Evolutionary conservation across 2,888 invertebrate species (phyloP).

Genomic region (Cryptocheilus praepositus): DNA sequence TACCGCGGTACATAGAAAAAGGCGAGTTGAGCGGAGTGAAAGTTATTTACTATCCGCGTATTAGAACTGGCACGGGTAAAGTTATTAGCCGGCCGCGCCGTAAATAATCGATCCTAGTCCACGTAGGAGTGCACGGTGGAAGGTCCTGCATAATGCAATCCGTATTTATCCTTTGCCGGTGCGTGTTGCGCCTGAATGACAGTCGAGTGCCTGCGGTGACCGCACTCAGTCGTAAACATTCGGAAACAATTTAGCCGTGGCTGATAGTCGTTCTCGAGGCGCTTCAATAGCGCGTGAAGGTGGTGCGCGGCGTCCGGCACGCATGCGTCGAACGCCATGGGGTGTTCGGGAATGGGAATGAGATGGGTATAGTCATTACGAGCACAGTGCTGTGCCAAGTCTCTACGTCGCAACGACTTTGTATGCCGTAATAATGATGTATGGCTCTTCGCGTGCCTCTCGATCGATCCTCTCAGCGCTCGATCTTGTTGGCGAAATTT

Average conservation of each 20-base stretch:
- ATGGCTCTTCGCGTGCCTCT: background rate
- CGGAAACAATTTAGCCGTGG: constrained; percentile 64
- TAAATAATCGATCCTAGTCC: too few species aligned
- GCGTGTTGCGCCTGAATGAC: constrained; percentile 40
- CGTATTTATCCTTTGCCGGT: constrained; percentile 33
- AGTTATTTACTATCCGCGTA: too few species aligned
- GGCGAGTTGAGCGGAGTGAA: too few species aligned
- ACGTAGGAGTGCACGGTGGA: constrained; percentile 7
- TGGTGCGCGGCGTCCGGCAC: constrained; percentile 53
- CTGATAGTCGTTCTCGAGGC: constrained; percentile 51
- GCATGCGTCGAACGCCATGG: constrained; percentile 57
- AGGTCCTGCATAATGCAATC: constrained; percentile 30
- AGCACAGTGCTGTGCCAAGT: constrained; percentile 33
- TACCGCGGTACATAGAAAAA: too few species aligned
- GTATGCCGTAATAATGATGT: constrained; percentile 10
- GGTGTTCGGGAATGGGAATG: constrained; percentile 48
- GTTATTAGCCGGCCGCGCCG: background rate
- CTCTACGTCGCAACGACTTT: background rate
- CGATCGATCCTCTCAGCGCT: background rate
- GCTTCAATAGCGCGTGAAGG: constrained; percentile 61
- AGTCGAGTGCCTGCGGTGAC: constrained; percentile 35
- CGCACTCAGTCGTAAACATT: constrained; percentile 51
- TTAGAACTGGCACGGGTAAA: too few species aligned
- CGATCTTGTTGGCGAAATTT: constrained; percentile 5
- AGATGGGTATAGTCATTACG: constrained; percentile 54